These are phyloP conservation scores for Urophycis tenuis DNA, from an alignment of 2,797 vertebrate genomes.

Conservation along the genomic window DNA sequence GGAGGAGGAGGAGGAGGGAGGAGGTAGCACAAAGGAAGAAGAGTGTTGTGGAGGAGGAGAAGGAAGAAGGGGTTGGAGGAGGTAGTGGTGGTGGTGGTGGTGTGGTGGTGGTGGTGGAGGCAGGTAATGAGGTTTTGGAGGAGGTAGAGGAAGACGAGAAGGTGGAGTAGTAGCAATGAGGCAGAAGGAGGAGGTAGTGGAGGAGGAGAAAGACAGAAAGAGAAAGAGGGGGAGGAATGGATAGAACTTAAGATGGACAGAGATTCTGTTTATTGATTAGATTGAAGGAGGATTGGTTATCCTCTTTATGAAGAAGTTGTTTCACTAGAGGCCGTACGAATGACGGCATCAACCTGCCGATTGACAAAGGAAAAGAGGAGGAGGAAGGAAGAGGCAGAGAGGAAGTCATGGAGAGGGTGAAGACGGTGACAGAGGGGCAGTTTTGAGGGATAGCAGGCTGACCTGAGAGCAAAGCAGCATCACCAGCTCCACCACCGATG, in stretches of 20 bases:
- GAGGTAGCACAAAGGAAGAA: conserved; percentile 34
- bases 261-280: background rate
- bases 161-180: too few species aligned
- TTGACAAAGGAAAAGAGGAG: background rate
- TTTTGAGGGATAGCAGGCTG: conserved; percentile 37
- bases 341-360: background rate
- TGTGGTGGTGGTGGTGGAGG: too few species aligned
- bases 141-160: background rate
- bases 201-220: background rate
- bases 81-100: too few species aligned
- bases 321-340: background rate
- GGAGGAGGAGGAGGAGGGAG: conserved; percentile 9
- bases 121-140: too few species aligned
- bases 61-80: too few species aligned
- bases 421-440: background rate
- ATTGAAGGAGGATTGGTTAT: background rate
- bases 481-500: conserved; percentile 95
- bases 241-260: background rate
- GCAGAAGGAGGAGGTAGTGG: too few species aligned
- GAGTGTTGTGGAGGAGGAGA: conserved; percentile 15
- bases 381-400: background rate
- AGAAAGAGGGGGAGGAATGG: conserved; percentile 7
- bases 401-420: background rate
- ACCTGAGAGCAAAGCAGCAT: conserved; percentile 99
- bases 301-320: background rate